phyloP scores from a whole-genome alignment of 2,888 invertebrate genomes.

The Diarsia rubi region DNA sequence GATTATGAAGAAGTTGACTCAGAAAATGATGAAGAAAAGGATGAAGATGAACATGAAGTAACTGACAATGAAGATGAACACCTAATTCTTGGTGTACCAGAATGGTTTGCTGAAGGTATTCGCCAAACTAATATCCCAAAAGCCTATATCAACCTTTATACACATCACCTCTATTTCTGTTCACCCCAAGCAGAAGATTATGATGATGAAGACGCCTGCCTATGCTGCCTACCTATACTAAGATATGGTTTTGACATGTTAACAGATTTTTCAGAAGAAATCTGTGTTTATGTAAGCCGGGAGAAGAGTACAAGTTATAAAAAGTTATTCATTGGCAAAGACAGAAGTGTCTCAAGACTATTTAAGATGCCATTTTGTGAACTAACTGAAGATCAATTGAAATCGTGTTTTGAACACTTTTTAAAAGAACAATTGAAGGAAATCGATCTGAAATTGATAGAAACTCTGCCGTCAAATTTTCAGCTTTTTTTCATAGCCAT shows the following conservation, averaged over 20 bases:
- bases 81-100: slow-evolving; percentile 82
- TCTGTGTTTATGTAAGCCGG: slow-evolving; percentile 82
- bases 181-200: slow-evolving; percentile 94
- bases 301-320: slow-evolving; percentile 79
- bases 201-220: slow-evolving; percentile 90
- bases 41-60: slow-evolving; percentile 58
- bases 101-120: slow-evolving; percentile 93
- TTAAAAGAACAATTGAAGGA: slow-evolving; percentile 83
- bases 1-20: slow-evolving; percentile 63
- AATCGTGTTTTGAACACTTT: slow-evolving; percentile 86
- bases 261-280: slow-evolving; percentile 82
- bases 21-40: slow-evolving; percentile 68
- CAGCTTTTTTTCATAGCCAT: slow-evolving; percentile 91
- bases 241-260: slow-evolving; percentile 90
- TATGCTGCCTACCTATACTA: slow-evolving; percentile 92
- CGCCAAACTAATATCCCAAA: slow-evolving; percentile 92
- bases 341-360: slow-evolving; percentile 73
- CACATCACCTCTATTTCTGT: slow-evolving; percentile 92
- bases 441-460: slow-evolving; percentile 79
- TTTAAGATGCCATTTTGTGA: slow-evolving; percentile 74
- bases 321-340: slow-evolving; percentile 75
- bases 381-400: slow-evolving; percentile 75
- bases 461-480: slow-evolving; percentile 90
- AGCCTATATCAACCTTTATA: slow-evolving; percentile 93
- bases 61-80: slow-evolving; percentile 63